Base-by-base conservation (phyloP, 2,113 vertebrate species). In the Puntigrus tetrazona region DNA sequence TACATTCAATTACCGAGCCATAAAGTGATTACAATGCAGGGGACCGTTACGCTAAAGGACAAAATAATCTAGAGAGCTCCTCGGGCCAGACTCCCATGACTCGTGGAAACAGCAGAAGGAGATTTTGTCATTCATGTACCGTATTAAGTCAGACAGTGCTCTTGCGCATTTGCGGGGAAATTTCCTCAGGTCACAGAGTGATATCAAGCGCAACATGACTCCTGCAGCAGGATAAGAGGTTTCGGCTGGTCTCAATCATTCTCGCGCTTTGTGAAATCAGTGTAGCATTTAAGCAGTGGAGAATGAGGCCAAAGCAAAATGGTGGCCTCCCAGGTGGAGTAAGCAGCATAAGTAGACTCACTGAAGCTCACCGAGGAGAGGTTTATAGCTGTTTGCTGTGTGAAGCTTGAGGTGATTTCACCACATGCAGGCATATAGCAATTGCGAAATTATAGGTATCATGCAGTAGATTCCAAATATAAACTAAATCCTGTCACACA, bases 271-370 rank as follows among this genome's bases (percentile, higher is more conserved):
- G 38, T 81, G 61, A 81, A 45, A 67, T 81, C 78, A 81, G 61
- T 13, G 20, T 67, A 22, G 38, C 61, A 81, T 81, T 70, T 59
- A 79, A 85, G 65, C 55, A 29, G 83, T 36, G 41, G 77, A 43
- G 65, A 78, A 45, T 38, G 36, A 72, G 76, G 75, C 75, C 43
- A 67, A 67, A 84, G 75, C 59, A 78, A 76, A 84, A 78, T 41
- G 74, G 59, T 69, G 22, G 59, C n/a, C 43, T 77, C 61, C 82
- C 45, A 50, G 47, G 74, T 55, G 50, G 65, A 20, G 27, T 50
- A 55, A 72, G 16, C 34, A 73, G 70, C n/a, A 14, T 73, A 73
- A 73, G 70, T 73, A 52, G 59, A 52, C 47, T 34, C 59, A 77
- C 34, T 52, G 43, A 73, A 29, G 29, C 69, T 82, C 69, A 83